phyloP scores from a whole-genome alignment of 2,888 invertebrate genomes.

The Cryptocephalus primarius region DNA sequence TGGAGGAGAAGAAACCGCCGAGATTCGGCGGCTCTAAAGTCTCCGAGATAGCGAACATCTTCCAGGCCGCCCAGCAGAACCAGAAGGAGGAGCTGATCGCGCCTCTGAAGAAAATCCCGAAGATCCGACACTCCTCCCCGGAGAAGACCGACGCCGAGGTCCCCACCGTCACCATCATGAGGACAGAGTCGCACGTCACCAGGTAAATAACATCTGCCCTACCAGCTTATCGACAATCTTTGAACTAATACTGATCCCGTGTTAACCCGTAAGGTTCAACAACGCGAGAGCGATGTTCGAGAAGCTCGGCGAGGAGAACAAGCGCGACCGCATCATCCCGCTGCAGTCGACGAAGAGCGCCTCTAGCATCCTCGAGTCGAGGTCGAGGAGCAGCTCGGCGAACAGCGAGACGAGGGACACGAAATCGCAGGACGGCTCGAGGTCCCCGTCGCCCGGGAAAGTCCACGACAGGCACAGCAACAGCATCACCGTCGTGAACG shows the following conservation, averaged over 20 bases:
- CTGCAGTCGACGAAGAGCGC: slow-evolving; percentile 36
- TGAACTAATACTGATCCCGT: neutral
- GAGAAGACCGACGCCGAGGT: slow-evolving; percentile 21
- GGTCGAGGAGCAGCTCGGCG: slow-evolving; percentile 58
- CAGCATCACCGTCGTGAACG: slow-evolving; percentile 41
- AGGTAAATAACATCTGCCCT: neutral
- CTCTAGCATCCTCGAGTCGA: slow-evolving; percentile 41
- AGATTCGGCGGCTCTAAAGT: slow-evolving; percentile 61
- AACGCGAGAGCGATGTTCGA: slow-evolving; percentile 86
- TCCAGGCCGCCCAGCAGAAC: slow-evolving; percentile 42
- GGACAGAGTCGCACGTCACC: slow-evolving; percentile 84
- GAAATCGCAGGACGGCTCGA: slow-evolving; percentile 25
- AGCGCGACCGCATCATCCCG: slow-evolving; percentile 27
- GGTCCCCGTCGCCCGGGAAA: slow-evolving; percentile 39
- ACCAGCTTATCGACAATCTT: neutral
- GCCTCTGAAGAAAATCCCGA: slow-evolving; percentile 17
- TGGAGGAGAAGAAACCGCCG: slow-evolving; percentile 34
- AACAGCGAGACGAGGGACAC: slow-evolving; percentile 41
- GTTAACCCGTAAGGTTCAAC: slow-evolving; percentile 47
- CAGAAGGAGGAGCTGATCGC: slow-evolving; percentile 20
- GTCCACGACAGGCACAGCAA: slow-evolving; percentile 44
- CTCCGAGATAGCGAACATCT: slow-evolving; percentile 84
- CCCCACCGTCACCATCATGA: slow-evolving; percentile 55
- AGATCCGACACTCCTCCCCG: slow-evolving; percentile 9
- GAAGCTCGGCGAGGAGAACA: slow-evolving; percentile 68